phyloP scores from a whole-genome alignment of 2,888 invertebrate genomes.

The Pardosa pseudoannulata region DNA sequence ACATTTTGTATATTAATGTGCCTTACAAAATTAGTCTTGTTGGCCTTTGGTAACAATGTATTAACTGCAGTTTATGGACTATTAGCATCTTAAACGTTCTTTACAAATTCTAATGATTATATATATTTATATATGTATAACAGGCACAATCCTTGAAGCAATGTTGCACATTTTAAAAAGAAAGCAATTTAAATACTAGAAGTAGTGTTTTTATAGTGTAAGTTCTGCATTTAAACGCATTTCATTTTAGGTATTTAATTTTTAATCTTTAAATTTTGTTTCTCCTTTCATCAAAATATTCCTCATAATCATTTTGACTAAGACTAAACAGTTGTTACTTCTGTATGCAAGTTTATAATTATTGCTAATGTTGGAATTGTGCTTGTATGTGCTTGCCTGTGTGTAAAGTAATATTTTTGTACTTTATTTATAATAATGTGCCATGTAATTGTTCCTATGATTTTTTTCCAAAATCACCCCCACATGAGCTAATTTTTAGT shows the following conservation, averaged over 20 bases:
- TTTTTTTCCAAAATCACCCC: not conserved
- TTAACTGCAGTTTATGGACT: too few species aligned
- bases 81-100: too few species aligned
- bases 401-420: not conserved
- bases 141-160: too few species aligned
- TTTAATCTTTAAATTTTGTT: too few species aligned
- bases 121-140: too few species aligned
- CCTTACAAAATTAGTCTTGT: slow-evolving; percentile 20
- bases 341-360: not conserved
- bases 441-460: slow-evolving; percentile 28
- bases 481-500: not conserved
- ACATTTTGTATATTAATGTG: slow-evolving; percentile 2
- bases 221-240: too few species aligned
- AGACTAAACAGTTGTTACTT: not conserved
- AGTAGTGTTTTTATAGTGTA: not conserved
- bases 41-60: too few species aligned
- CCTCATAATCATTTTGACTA: not conserved
- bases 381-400: not conserved
- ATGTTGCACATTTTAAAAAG: too few species aligned
- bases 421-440: not conserved
- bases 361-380: not conserved
- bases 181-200: too few species aligned
- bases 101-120: too few species aligned
- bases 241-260: too few species aligned
- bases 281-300: too few species aligned